phyloP scores from a whole-genome alignment of 2,888 invertebrate species.

The Lathronympha strigana region DNA sequence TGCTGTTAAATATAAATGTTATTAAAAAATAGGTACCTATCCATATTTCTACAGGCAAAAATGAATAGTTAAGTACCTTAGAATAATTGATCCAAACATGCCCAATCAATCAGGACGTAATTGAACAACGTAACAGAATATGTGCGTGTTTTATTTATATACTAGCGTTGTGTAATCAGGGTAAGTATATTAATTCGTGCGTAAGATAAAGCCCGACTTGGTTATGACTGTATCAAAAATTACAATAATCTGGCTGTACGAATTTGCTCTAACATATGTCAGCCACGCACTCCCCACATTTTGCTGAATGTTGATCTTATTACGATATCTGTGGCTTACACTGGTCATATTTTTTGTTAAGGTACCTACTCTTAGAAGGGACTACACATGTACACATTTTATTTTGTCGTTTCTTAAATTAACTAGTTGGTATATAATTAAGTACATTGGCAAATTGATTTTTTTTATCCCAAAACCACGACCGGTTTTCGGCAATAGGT shows the following conservation, averaged over 20 bases:
- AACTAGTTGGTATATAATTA: too few species aligned
- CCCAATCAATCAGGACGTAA: not conserved
- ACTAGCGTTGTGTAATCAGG: not conserved
- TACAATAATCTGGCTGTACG: conserved; percentile 17
- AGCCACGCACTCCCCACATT: conserved; percentile 26
- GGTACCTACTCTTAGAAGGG: not conserved
- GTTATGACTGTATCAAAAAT: conserved; percentile 8
- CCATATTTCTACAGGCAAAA: not conserved
- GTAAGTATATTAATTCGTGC: conserved; percentile 21
- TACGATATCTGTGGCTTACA: conserved; percentile 9
- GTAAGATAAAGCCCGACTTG: not conserved
- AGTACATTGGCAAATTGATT: too few species aligned
- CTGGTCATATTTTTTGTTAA: not conserved
- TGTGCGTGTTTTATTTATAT: not conserved
- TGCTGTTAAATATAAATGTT: too few species aligned
- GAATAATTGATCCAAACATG: not conserved
- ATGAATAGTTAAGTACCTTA: not conserved
- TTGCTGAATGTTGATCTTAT: conserved; percentile 11
- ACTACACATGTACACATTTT: too few species aligned
- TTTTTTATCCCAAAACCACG: too few species aligned
- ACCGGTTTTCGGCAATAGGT: too few species aligned
- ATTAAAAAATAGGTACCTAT: not conserved
- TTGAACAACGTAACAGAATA: not conserved
- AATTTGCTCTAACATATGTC: conserved; percentile 9
- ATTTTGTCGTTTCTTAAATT: too few species aligned